These are phyloP conservation scores for Brevipalpus yothersi DNA, from an alignment of 1,140 invertebrate genomes.

Conservation along the genomic window DNA sequence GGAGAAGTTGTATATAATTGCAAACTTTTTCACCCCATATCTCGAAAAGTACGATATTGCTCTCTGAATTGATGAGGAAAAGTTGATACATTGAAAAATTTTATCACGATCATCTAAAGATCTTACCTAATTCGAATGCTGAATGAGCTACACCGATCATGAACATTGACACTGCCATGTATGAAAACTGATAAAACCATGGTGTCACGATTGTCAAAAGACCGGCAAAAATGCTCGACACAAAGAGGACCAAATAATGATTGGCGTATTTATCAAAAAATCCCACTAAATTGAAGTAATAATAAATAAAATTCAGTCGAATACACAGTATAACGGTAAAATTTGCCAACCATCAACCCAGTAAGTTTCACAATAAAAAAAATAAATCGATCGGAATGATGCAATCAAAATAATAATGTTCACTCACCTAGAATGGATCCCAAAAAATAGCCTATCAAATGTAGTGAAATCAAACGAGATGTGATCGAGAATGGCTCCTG, in stretches of 20 bases:
- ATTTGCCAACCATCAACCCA: no score
- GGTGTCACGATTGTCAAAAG: neutral
- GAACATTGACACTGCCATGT: neutral
- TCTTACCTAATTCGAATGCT: neutral
- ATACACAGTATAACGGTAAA: no score
- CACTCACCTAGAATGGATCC: neutral
- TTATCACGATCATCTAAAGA: neutral
- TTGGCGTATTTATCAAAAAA: neutral
- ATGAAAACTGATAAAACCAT: neutral
- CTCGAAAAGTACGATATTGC: neutral
- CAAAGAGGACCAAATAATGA: neutral
- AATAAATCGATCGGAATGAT: no score
- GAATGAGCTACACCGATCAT: neutral
- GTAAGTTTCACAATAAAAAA: no score
- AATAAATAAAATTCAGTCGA: no score
- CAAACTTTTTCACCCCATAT: neutral
- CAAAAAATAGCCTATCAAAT: neutral
- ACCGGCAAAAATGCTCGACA: neutral
- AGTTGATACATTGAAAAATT: neutral
- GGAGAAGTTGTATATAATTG: neutral
- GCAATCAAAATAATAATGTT: neutral
- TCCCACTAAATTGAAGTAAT: neutral
- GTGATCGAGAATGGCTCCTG: neutral
- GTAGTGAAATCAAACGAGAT: neutral
- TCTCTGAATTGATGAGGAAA: neutral